Evolutionary conservation across 2,113 vertebrate species (phyloP).

Genomic region (Apodemus sylvaticus): DNA sequence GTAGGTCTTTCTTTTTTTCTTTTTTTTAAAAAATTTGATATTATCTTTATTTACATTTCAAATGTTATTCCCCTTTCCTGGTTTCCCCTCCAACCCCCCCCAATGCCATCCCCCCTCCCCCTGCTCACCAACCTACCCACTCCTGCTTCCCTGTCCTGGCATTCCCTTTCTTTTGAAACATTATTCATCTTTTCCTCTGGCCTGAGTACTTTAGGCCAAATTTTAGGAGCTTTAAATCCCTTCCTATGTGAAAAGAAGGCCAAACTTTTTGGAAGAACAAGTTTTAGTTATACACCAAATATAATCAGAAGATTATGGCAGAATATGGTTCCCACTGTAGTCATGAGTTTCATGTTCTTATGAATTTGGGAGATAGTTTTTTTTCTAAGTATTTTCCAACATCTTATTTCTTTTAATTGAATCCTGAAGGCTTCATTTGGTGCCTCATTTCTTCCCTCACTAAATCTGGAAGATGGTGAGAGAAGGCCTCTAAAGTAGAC

Average conservation of each 20-base stretch:
- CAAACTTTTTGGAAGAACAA: slow-evolving; percentile 55
- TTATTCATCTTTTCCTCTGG: slow-evolving; percentile 16
- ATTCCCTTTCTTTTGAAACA: not conserved
- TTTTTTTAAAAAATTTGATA: too few relatives aligned
- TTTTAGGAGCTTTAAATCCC: not conserved
- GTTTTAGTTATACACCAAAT: slow-evolving; percentile 58
- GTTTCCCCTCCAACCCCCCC: too few relatives aligned
- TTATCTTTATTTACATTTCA: too few relatives aligned
- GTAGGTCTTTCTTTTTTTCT: slow-evolving; percentile 20
- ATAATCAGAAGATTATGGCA: slow-evolving; percentile 69
- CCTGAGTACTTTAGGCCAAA: slow-evolving; percentile 19
- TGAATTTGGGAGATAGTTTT: slow-evolving; percentile 49
- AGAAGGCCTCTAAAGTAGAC: slow-evolving; percentile 44
- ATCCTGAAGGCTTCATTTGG: slow-evolving; percentile 74
- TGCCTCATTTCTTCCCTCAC: slow-evolving; percentile 49
- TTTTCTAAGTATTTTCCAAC: slow-evolving; percentile 73
- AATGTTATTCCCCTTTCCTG: too few relatives aligned
- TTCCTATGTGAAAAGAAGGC: slow-evolving; percentile 2
- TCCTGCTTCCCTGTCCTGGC: too few relatives aligned
- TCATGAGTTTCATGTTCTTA: slow-evolving; percentile 57
- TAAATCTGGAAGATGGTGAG: not conserved
- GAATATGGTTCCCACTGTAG: slow-evolving; percentile 11
- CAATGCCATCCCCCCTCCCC: too few relatives aligned
- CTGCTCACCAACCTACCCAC: too few relatives aligned
- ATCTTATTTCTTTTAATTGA: slow-evolving; percentile 75